phyloP scores from a whole-genome alignment of 2,888 invertebrate species.

The Anodontia alba region DNA sequence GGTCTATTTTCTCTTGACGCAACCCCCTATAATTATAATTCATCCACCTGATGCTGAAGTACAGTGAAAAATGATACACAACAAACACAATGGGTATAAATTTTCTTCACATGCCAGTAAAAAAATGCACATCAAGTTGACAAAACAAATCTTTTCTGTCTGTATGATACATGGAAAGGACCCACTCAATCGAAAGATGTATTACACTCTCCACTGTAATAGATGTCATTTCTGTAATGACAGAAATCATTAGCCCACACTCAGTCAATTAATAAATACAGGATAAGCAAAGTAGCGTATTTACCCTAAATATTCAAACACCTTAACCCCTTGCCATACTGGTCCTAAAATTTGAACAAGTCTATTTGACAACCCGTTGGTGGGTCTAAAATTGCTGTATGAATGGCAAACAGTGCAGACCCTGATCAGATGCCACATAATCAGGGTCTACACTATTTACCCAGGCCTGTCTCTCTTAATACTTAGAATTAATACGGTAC shows the following conservation, averaged over 20 bases:
- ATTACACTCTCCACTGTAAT: background rate
- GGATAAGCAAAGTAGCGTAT: background rate
- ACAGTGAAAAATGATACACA: slow-evolving; percentile 3
- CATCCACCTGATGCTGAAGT: slow-evolving; percentile 7
- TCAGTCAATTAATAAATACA: background rate
- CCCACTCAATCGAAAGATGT: slow-evolving; percentile 25
- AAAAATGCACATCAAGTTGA: slow-evolving; percentile 17
- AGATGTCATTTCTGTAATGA: background rate
- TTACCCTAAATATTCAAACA: too few species aligned
- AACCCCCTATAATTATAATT: too few species aligned
- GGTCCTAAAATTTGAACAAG: too few species aligned
- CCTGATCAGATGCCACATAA: too few species aligned
- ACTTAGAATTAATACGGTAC: too few species aligned
- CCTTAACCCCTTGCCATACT: too few species aligned
- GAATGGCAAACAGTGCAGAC: too few species aligned
- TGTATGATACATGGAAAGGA: slow-evolving; percentile 40
- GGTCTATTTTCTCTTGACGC: too few species aligned
- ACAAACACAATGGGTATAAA: slow-evolving; percentile 12
- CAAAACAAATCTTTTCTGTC: slow-evolving; percentile 45
- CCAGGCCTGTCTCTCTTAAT: too few species aligned
- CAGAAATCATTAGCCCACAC: slow-evolving; percentile 19
- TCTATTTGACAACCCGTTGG: too few species aligned
- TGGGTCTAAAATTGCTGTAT: too few species aligned
- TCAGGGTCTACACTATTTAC: too few species aligned
- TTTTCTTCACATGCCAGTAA: slow-evolving; percentile 4